These are phyloP conservation scores for Sipha flava DNA, from an alignment of 1,140 invertebrate species.

Conservation along the genomic window DNA sequence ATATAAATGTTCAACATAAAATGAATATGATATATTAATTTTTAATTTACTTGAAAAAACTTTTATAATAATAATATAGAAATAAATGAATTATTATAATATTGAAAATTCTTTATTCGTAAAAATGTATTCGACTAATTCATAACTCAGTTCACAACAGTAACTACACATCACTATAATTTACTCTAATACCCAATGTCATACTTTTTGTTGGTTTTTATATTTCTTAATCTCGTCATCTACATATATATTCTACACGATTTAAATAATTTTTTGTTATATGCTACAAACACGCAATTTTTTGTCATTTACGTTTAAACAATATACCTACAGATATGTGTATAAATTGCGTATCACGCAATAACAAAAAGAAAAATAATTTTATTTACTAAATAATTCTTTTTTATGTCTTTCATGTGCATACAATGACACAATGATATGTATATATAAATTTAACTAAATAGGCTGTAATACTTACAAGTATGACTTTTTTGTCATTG, in stretches of 20 bases:
- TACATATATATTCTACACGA: no score
- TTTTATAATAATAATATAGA: no score
- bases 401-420: background rate
- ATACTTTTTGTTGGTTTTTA: no score
- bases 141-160: no score
- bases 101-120: no score
- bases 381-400: background rate
- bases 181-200: no score
- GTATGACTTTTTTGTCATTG: background rate
- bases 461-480: background rate
- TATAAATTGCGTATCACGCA: constrained; percentile 1
- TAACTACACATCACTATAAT: no score
- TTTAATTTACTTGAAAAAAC: no score
- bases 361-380: background rate
- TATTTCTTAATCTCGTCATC: background rate
- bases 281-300: background rate
- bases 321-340: background rate
- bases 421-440: background rate
- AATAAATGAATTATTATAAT: no score
- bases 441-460: background rate
- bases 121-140: no score
- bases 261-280: background rate
- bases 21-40: no score
- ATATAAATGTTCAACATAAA: no score
- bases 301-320: background rate